Conservation (phyloP, 2,797 vertebrate genomes). For the Gouania willdenowi region DNA sequence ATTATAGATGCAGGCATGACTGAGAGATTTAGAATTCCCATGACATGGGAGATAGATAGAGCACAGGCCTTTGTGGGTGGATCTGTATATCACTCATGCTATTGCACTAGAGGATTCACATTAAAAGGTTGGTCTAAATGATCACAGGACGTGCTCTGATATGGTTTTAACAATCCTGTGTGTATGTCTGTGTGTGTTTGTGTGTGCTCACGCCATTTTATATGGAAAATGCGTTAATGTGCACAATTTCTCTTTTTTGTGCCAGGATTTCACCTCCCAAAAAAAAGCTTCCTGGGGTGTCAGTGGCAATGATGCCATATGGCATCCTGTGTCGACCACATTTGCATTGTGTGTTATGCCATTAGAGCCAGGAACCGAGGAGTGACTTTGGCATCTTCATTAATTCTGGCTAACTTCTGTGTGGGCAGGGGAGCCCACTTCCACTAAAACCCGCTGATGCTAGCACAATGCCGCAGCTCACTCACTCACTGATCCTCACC, state of each 20-base stretch:
- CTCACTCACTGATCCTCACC: constrained; percentile 45
- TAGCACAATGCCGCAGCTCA: constrained; percentile 60
- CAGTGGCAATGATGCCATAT: constrained; percentile 70
- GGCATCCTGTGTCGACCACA: constrained; percentile 56
- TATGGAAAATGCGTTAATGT: constrained; percentile 30
- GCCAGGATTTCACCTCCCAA: constrained; percentile 6
- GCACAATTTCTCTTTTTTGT: constrained; percentile 10
- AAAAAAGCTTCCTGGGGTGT: constrained; percentile 30
- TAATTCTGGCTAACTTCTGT: constrained; percentile 69
- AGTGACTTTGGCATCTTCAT: constrained; percentile 73
- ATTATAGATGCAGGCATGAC: constrained; percentile 79
- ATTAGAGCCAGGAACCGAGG: constrained; percentile 69
- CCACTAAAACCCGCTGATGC: constrained; percentile 56
- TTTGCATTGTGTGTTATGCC: constrained; percentile 57
- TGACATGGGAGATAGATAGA: constrained; percentile 71
- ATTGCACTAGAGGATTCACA: constrained; percentile 43
- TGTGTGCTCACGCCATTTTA: constrained; percentile 1
- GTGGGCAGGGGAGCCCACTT: constrained; percentile 40
- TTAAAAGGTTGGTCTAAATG: constrained; percentile 38
- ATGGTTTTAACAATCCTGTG: constrained; percentile 39
- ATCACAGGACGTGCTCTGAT: constrained; percentile 30
- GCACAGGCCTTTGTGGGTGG: constrained; percentile 44
- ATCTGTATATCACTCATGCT: constrained; percentile 58
- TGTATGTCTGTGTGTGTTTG: constrained; percentile 2
- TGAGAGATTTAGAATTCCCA: constrained; percentile 69